These are phyloP conservation scores for Anoura caudifer DNA, from an alignment of 2,113 vertebrate species.

Conservation along the genomic window DNA sequence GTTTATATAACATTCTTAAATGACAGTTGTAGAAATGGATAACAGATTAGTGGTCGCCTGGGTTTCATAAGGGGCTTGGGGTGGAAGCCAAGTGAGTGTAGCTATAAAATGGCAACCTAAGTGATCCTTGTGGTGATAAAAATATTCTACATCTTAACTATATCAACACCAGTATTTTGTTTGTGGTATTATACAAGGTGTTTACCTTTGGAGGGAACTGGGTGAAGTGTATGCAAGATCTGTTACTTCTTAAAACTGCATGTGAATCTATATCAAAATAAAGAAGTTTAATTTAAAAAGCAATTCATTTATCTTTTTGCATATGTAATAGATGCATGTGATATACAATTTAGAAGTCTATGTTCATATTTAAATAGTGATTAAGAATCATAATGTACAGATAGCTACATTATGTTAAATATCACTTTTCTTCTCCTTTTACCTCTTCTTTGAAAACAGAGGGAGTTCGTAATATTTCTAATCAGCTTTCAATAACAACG, in stretches of 20 bases:
- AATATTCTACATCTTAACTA: background rate
- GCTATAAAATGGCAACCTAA: background rate
- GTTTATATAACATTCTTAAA: slow-evolving; percentile 11
- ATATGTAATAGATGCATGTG: background rate
- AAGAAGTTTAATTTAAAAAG: background rate
- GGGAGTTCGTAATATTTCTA: slow-evolving; percentile 94
- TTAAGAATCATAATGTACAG: background rate
- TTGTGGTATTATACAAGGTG: background rate
- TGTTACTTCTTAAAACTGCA: background rate
- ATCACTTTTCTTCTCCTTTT: slow-evolving; percentile 19
- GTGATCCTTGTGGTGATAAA: background rate
- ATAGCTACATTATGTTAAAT: slow-evolving; percentile 20
- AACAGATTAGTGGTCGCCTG: background rate
- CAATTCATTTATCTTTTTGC: background rate
- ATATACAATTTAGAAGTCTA: background rate
- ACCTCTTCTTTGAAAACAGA: slow-evolving; percentile 75
- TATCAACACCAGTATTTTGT: background rate
- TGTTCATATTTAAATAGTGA: slow-evolving; percentile 1
- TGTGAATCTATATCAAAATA: background rate
- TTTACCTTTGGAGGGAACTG: background rate
- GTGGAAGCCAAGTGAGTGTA: background rate
- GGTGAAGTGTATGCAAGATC: background rate
- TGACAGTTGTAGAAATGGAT: background rate
- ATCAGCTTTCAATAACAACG: slow-evolving; percentile 92
- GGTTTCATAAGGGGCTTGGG: background rate